Conservation (phyloP, 2,113 vertebrate genomes). For the Pavo muticus region DNA sequence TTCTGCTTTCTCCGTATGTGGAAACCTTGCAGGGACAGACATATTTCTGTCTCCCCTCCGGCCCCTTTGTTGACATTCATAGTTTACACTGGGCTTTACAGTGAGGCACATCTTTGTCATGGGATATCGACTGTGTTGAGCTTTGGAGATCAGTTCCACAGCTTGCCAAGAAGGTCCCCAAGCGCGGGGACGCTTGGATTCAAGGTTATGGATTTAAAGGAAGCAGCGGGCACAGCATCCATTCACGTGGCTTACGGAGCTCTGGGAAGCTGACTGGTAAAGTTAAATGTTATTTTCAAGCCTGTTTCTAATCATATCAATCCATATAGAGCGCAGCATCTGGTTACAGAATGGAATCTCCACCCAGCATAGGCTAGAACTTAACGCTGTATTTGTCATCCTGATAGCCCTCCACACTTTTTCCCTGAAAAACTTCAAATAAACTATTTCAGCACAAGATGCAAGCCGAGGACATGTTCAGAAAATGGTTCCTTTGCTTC, state of each 20-base stretch:
- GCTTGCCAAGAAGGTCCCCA: not conserved
- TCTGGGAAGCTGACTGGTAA: not conserved
- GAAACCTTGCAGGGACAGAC: not conserved
- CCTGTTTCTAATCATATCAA: slow-evolving; percentile 26
- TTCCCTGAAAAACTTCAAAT: not conserved
- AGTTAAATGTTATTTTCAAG: not conserved
- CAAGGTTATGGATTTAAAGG: not conserved
- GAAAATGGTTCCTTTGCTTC: not conserved
- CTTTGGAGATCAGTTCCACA: not conserved
- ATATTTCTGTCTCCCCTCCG: slow-evolving; percentile 1
- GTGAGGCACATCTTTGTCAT: not conserved
- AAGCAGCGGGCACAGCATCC: not conserved
- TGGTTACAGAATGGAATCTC: not conserved
- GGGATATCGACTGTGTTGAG: not conserved
- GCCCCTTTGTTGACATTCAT: not conserved
- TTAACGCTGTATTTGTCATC: not conserved
- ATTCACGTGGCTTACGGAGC: not conserved
- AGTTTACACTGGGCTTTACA: not conserved
- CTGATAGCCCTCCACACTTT: not conserved
- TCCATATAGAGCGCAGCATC: not conserved
- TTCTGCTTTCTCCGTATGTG: not conserved
- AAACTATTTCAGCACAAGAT: not conserved
- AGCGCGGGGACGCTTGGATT: not conserved
- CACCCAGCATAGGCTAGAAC: not conserved
- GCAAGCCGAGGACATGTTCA: not conserved